Percentiles rank a stretch among this genome's conserved stretches.
These are phyloP conservation scores for Brachionus calyciflorus DNA, from an alignment of 1,140 invertebrate species.

Conservation along the genomic window DNA sequence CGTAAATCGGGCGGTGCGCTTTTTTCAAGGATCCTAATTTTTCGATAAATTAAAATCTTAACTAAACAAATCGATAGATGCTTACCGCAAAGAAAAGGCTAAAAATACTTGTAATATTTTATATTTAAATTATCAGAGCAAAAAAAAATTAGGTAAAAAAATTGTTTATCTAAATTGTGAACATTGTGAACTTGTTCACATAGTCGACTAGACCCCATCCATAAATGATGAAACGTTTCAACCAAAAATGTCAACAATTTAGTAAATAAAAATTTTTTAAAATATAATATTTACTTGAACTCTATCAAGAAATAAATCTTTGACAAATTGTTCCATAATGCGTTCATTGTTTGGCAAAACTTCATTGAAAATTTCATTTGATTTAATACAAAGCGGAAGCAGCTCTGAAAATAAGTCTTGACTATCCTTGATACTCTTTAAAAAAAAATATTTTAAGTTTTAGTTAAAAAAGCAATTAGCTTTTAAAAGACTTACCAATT, in stretches of 20 bases:
- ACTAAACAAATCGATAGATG: no score
- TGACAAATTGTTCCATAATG: constrained; percentile 95
- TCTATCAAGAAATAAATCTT: constrained; percentile 91
- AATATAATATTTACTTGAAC: constrained; percentile 65
- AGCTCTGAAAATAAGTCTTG: constrained; percentile 88
- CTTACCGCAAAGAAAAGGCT: no score
- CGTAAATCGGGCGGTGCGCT: no score
- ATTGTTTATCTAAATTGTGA: no score
- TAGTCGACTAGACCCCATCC: no score
- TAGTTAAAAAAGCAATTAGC: background rate
- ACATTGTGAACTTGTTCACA: no score
- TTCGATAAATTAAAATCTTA: no score
- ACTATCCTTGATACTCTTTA: constrained; percentile 69
- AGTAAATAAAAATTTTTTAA: constrained; percentile 20
- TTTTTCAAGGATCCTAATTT: no score
- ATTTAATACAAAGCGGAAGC: constrained; percentile 81
- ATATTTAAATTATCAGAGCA: no score
- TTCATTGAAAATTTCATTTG: constrained; percentile 79
- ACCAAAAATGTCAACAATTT: background rate
- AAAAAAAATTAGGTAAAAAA: no score
- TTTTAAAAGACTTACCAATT: constrained; percentile 68
- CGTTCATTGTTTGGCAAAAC: constrained; percentile 94
- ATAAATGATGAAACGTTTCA: constrained; percentile 8
- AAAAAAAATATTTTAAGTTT: constrained; percentile 49
- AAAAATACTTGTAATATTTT: no score